Percentiles rank a stretch among this genome's conserved stretches.
These are phyloP conservation scores for Hirtodrosophila alboralis DNA, from an alignment of 2,888 invertebrate species.

Conservation along the genomic window DNA sequence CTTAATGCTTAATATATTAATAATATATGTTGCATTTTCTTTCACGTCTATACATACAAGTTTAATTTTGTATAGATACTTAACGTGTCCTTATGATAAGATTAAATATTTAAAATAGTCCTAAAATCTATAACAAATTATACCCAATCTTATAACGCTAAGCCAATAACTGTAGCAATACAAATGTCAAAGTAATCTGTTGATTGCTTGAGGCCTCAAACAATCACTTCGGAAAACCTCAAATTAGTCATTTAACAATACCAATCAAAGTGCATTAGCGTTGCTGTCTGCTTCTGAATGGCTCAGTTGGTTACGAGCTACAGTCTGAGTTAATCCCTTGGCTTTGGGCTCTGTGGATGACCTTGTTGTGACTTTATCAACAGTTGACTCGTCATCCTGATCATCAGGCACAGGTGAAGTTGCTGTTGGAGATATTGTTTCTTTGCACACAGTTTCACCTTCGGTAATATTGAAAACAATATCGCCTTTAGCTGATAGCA, in stretches of 20 bases:
- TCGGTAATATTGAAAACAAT: not conserved
- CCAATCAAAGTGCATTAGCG: slow-evolving; percentile 13
- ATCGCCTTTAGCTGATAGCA: not conserved
- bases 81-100: slow-evolving; percentile 7
- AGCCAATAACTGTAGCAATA: slow-evolving; percentile 14
- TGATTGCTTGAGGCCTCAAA: not conserved
- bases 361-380: not conserved
- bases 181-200: slow-evolving; percentile 1
- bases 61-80: not conserved
- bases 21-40: not conserved
- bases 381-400: not conserved
- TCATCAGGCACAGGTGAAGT: not conserved
- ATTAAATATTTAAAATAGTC: not conserved
- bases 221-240: not conserved
- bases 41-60: slow-evolving; percentile 21
- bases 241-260: slow-evolving; percentile 1
- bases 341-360: not conserved
- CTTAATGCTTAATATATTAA: slow-evolving; percentile 12
- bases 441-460: not conserved
- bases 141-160: slow-evolving; percentile 26
- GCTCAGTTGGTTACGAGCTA: not conserved
- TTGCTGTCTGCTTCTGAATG: not conserved
- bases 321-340: not conserved
- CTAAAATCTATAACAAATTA: slow-evolving; percentile 52
- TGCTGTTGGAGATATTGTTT: not conserved